These are phyloP conservation scores for Pseudomyrmex pallidus DNA, from an alignment of 1,140 invertebrate genomes.

Conservation along the genomic window DNA sequence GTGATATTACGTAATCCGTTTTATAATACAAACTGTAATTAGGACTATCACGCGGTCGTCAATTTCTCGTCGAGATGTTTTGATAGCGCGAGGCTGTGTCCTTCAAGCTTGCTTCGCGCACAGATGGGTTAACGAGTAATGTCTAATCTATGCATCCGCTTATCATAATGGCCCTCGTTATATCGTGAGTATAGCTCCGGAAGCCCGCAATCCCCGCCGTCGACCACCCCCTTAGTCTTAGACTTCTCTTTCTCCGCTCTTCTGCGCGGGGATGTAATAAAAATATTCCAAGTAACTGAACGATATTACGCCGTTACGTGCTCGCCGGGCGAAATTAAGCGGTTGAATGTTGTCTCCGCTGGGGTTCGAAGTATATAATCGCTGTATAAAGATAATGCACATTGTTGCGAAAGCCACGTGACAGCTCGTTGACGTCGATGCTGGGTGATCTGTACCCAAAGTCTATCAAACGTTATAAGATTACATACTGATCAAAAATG, in stretches of 20 bases:
- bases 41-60: not conserved
- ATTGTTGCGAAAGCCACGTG: slow-evolving; percentile 24
- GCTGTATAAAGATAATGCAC: slow-evolving; percentile 12
- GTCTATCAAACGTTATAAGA: too few species aligned
- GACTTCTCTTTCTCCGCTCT: slow-evolving; percentile 15
- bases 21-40: not conserved
- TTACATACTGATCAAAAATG: too few species aligned
- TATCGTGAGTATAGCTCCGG: slow-evolving; percentile 73
- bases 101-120: slow-evolving; percentile 68
- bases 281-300: slow-evolving; percentile 81
- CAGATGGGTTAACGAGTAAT: slow-evolving; percentile 83
- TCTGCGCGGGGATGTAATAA: slow-evolving; percentile 71
- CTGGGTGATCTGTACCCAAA: not conserved
- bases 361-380: slow-evolving; percentile 24
- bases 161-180: slow-evolving; percentile 84
- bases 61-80: slow-evolving; percentile 25
- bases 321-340: slow-evolving; percentile 67
- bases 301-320: slow-evolving; percentile 80
- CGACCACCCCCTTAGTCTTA: slow-evolving; percentile 41
- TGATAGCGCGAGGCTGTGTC: slow-evolving; percentile 32
- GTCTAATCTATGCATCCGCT: slow-evolving; percentile 84
- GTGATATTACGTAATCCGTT: not conserved
- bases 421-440: slow-evolving; percentile 15
- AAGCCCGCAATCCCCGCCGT: slow-evolving; percentile 59
- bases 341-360: slow-evolving; percentile 40